These are phyloP conservation scores for Ophion ellenae DNA, from an alignment of 2,888 invertebrate genomes.

Conservation along the genomic window DNA sequence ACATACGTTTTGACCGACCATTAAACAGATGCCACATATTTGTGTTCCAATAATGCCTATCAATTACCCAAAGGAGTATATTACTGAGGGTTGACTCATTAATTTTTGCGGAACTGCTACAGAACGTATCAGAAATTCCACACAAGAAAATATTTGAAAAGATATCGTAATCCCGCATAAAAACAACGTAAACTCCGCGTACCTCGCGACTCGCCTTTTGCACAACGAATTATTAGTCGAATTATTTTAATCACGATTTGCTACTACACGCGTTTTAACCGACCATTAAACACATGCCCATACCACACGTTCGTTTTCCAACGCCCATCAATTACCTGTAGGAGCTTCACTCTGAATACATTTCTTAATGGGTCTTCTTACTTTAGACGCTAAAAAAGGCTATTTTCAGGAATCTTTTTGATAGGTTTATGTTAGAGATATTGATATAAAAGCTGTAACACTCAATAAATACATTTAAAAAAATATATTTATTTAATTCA, in stretches of 20 bases:
- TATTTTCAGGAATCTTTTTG: too few relatives aligned
- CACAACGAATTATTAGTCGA: slow-evolving; percentile 45
- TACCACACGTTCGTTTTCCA: neutral
- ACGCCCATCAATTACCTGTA: neutral
- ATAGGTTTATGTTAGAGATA: too few relatives aligned
- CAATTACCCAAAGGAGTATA: neutral
- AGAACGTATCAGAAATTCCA: too few relatives aligned
- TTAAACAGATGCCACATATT: slow-evolving; percentile 24
- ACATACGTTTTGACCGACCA: slow-evolving; percentile 20
- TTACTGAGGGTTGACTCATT: too few relatives aligned
- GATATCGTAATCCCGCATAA: too few relatives aligned
- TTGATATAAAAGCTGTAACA: too few relatives aligned
- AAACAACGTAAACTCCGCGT: neutral
- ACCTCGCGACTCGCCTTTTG: neutral
- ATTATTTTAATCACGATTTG: slow-evolving; percentile 55
- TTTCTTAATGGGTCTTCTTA: too few relatives aligned
- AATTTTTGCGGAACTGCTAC: too few relatives aligned
- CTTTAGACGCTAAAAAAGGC: too few relatives aligned
- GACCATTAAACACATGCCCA: slow-evolving; percentile 15
- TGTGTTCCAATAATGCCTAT: neutral
- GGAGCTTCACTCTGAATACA: neutral
- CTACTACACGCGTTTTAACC: slow-evolving; percentile 38
- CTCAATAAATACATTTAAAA: too few relatives aligned
- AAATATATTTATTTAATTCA: too few relatives aligned
- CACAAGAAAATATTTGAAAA: too few relatives aligned